phyloP scores from a whole-genome alignment of 1,140 invertebrate genomes.

The Brachionus calyciflorus region DNA sequence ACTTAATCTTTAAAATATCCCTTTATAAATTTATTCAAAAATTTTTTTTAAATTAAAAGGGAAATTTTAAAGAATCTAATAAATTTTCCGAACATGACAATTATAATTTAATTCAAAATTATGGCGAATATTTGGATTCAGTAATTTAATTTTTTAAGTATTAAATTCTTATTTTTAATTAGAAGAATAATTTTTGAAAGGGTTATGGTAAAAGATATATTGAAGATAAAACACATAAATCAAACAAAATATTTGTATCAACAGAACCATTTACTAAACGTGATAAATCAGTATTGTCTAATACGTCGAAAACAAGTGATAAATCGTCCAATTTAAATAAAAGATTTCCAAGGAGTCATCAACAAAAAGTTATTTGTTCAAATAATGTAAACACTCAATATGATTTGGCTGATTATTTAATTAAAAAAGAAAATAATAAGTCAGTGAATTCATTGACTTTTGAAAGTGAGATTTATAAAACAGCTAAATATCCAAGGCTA shows the following conservation, averaged over 20 bases:
- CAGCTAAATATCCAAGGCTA: not conserved
- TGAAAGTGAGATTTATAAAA: conserved; percentile 27
- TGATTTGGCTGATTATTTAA: not conserved
- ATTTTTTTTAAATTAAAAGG: not conserved
- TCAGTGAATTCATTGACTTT: conserved; percentile 23
- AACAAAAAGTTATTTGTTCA: not conserved
- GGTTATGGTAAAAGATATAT: conserved; percentile 28
- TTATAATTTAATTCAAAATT: conserved; percentile 42
- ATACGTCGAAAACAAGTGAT: not conserved
- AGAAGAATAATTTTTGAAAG: no score
- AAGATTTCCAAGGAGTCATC: conserved; percentile 7
- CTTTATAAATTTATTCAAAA: not conserved
- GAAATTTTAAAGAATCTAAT: conserved; percentile 25
- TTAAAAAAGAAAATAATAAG: not conserved
- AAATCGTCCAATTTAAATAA: not conserved
- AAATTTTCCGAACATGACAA: conserved; percentile 37
- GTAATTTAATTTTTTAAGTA: not conserved
- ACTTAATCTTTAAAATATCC: not conserved
- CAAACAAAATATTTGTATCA: conserved; percentile 37
- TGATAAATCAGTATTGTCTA: not conserved
- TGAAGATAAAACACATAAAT: conserved; percentile 19
- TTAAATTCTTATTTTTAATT: not conserved
- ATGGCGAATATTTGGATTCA: conserved; percentile 30
- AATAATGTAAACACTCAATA: conserved; percentile 2
- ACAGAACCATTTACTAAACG: conserved; percentile 33